Evolutionary conservation across 2,113 vertebrate species (phyloP).

Genomic region (Dromaius novaehollandiae): DNA sequence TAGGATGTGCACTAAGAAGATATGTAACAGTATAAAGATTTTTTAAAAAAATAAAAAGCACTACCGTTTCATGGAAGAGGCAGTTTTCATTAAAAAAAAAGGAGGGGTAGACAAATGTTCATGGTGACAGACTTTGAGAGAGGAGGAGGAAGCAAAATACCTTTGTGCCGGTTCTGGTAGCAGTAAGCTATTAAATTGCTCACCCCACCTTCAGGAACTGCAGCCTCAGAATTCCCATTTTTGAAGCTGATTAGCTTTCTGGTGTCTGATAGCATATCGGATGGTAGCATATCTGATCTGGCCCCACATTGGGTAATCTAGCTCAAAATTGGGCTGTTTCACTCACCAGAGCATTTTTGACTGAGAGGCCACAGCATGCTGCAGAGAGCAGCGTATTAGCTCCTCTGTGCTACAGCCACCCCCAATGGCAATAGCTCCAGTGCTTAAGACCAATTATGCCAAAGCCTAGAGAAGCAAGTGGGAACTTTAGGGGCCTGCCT

Average conservation of each 20-base stretch:
- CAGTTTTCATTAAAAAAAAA: not conserved
- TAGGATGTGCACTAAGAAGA: not conserved
- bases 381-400: not conserved
- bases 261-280: no score
- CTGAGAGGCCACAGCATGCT: not conserved
- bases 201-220: not conserved
- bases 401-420: not conserved
- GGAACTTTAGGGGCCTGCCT: not conserved
- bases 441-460: accelerated
- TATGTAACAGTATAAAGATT: not conserved
- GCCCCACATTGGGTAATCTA: not conserved
- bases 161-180: not conserved
- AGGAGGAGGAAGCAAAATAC: not conserved
- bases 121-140: not conserved
- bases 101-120: not conserved
- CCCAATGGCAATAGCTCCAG: not conserved
- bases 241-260: not conserved
- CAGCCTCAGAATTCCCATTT: not conserved
- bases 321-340: not conserved
- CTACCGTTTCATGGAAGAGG: not conserved
- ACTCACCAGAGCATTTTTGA: not conserved
- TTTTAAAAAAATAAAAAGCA: not conserved
- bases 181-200: not conserved
- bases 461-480: not conserved
- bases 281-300: not conserved